Base-by-base conservation (phyloP, 1,140 invertebrate genomes). In the Anastatus disparis region DNA sequence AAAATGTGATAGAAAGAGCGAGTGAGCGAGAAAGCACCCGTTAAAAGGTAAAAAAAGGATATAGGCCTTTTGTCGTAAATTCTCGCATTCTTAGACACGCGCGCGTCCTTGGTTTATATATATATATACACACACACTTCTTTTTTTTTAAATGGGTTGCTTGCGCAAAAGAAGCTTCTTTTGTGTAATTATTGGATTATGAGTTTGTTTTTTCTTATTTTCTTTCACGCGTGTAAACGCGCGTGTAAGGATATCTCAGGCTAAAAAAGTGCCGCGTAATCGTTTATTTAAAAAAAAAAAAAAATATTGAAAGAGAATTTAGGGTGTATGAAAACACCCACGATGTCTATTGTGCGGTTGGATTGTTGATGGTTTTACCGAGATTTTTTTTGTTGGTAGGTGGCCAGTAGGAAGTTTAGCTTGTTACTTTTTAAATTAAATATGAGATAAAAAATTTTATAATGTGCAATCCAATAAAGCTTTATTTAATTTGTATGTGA, bases 161-260 rank as follows among this genome's bases (percentile, higher is more conserved):
- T n/a, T n/a, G 64, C 50, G 58, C 58, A 10, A 12, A 20, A 6
- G 31, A 35, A 10, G 31, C 31, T 10, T 31, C 22, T 38, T 70
- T 63, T 70, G 59, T 70, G 38, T 63, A 70, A 63, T 70, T 70
- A 70, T 70, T 70, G 68, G 68, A 70, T 70, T 70, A 70, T 35
- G 27, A 40, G 42, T 42, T 61, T 61, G 42, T 52, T 69, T 50
- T 50, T 66, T 67, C 13, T 67, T 38, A 13, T 20, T 35, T 1
- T 56, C 15, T 56, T 24, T 53, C 15, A 17, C 22, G 24, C 20
- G 10, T 6, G 4, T 35, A 35, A 35, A n/a, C n/a, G 24, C 8
- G 17, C 26, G 6, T 15, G n/a, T 26, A 24, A 35, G 31, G 55
- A 13, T 48, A 42, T 64, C 46, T 9, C 35, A 26, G 6, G 15